Evolutionary conservation across 2,113 vertebrate genomes (phyloP), one percentile per base, ranked within the genome.

Genomic region (Cnemophilus loriae): DNA sequence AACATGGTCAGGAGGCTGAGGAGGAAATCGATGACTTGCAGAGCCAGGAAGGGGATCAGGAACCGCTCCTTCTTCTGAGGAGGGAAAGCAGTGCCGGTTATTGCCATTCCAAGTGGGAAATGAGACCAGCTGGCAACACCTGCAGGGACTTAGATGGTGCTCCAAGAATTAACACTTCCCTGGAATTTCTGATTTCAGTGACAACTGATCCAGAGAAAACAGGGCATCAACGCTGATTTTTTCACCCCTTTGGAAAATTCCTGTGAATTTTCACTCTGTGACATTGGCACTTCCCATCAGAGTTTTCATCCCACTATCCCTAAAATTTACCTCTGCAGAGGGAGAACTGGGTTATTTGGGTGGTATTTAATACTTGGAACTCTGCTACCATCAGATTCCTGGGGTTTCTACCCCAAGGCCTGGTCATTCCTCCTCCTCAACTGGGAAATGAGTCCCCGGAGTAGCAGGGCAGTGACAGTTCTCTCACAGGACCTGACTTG

Each of bases 11-110:
- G 96, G 71, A 98, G 86, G 89, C 98, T 98, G 73, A 98, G 94
- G n/a, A 97, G 95, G 70, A 98, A 97, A 88, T 98, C 98, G 52
- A 98, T 96, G 90, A 97, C 63, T 97, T 98, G 98, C 46, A 98
- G 96, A 59, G 98, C 96, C 84, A 98, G 84, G 97, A 99, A 98
- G 0, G 98, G 98, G 52, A 98, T 87, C 88, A 99, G 87, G 90
- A 98, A 89, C 56, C 93, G 96, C 81, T 98, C 97, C 41, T 94
- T 93, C 21, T 85, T 97, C 98, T 98, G 91, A 20, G 93, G 92
- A 67, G 78, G 74, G 28, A 42, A 86, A 92, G 32, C 71, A 75
- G 28, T 0, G 11, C 3, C 3, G 30, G 50, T 96, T 85, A 95
- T 67, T 91, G 28, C n/a, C 46, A 0, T 49, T 24, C 35, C 35